Conservation (phyloP, 2,888 invertebrate genomes). For the Pharmacophagus antenor region DNA sequence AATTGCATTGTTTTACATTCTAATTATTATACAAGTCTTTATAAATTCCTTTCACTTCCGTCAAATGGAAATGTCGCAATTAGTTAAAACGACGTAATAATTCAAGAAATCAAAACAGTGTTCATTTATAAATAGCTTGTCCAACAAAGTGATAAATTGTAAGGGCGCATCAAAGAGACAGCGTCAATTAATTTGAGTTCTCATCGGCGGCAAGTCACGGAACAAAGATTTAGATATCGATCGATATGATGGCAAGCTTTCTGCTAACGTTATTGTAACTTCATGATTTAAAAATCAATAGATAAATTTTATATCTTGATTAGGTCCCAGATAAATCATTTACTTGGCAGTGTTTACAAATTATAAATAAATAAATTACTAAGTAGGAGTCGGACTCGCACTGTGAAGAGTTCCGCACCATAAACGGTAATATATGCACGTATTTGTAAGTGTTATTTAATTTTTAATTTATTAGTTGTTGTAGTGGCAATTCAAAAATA, state of each 20-base stretch:
- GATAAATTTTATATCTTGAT: too few relatives aligned
- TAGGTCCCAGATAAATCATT: too few relatives aligned
- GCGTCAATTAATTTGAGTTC: slow-evolving; percentile 56
- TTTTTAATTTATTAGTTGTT: too few relatives aligned
- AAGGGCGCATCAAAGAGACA: slow-evolving; percentile 53
- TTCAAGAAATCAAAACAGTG: slow-evolving; percentile 41
- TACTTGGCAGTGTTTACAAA: too few relatives aligned
- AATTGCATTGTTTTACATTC: background rate
- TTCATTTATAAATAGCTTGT: slow-evolving; percentile 52
- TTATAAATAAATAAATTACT: too few relatives aligned
- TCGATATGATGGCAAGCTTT: slow-evolving; percentile 7
- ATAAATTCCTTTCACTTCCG: slow-evolving; percentile 18
- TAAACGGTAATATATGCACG: too few relatives aligned
- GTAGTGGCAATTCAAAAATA: too few relatives aligned
- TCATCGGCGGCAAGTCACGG: slow-evolving; percentile 48
- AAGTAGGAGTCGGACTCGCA: too few relatives aligned
- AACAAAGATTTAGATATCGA: slow-evolving; percentile 38
- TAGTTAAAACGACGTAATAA: slow-evolving; percentile 32
- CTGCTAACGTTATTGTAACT: slow-evolving; percentile 1
- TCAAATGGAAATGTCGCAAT: slow-evolving; percentile 21
- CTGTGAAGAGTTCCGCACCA: too few relatives aligned
- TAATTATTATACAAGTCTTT: slow-evolving; percentile 9
- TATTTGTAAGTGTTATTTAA: too few relatives aligned
- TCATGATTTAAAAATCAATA: background rate
- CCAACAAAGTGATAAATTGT: slow-evolving; percentile 54